Percentiles rank a stretch among this genome's conserved stretches.
Conservation (phyloP, 2,113 vertebrate genomes). For the Elephas maximus region DNA sequence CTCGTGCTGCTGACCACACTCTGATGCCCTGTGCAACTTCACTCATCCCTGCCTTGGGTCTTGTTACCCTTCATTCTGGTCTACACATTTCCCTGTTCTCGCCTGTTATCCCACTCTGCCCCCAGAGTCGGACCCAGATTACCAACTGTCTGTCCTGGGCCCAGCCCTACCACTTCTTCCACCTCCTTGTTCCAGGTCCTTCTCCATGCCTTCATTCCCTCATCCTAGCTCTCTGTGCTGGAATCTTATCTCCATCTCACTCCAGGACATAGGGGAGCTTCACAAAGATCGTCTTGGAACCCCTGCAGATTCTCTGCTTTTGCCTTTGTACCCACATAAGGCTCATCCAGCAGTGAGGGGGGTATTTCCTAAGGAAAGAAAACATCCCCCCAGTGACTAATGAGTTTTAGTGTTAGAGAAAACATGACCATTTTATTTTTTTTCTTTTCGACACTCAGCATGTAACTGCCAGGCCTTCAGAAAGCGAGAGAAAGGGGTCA, state of each 20-base stretch:
- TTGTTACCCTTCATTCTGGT: background rate
- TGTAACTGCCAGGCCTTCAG: constrained; percentile 60
- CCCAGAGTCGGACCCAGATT: background rate
- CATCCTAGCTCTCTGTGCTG: background rate
- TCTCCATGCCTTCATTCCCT: background rate
- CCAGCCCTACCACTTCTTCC: background rate
- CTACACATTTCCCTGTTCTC: background rate
- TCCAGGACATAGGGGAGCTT: background rate
- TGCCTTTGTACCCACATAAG: background rate
- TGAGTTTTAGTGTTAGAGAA: background rate
- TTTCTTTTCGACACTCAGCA: constrained; percentile 43
- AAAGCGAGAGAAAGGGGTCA: constrained; percentile 19
- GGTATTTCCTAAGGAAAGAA: background rate
- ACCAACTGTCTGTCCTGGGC: no score
- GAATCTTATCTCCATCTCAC: background rate
- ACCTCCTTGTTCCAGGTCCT: background rate
- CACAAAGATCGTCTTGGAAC: constrained; percentile 1
- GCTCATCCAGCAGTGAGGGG: no score
- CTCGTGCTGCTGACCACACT: background rate
- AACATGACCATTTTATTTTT: background rate
- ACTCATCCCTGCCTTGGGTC: accelerated
- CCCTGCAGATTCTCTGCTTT: background rate
- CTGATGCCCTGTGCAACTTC: background rate
- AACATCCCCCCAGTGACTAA: background rate
- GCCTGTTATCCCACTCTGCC: no score